Conservation (phyloP, 2,113 vertebrate species). For the Nycticebus coucang region DNA sequence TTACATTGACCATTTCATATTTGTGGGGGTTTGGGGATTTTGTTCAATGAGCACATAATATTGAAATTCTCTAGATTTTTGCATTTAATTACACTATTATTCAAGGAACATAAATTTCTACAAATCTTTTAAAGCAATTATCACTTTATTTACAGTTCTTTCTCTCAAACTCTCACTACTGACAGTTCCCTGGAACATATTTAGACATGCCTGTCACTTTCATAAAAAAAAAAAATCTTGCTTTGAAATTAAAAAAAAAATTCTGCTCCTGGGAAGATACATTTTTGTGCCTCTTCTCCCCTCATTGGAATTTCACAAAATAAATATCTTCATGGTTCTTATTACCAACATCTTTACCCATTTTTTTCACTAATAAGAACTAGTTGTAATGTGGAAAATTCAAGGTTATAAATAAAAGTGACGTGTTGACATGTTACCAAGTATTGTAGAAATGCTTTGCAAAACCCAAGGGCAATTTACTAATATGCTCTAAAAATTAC, state of each 20-base stretch:
- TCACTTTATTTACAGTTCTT: conserved; percentile 43
- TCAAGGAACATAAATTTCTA: not conserved
- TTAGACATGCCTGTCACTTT: conserved; percentile 18
- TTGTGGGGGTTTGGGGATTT: conserved; percentile 1
- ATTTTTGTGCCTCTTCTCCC: not conserved
- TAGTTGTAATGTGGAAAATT: not conserved
- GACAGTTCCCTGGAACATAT: conserved; percentile 19
- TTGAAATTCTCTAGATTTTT: not conserved
- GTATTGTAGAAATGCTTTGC: not conserved
- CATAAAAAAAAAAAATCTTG: not conserved
- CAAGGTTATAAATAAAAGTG: conserved; percentile 41
- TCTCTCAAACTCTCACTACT: not conserved
- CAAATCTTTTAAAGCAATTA: conserved; percentile 49
- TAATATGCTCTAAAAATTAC: conserved; percentile 36
- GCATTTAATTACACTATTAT: not conserved
- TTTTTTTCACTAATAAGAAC: not conserved
- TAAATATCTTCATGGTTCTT: not conserved
- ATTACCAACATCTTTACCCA: not conserved
- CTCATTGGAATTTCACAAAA: not conserved
- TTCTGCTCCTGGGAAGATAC: conserved; percentile 6
- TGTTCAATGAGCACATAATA: not conserved
- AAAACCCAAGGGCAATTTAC: not conserved
- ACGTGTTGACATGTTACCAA: not conserved
- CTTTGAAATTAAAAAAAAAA: not conserved
- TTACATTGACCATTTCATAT: not conserved